Evolutionary conservation across 2,888 invertebrate genomes (phyloP), one percentile per base, ranked within the genome.

Genomic region (Patella caerulea): DNA sequence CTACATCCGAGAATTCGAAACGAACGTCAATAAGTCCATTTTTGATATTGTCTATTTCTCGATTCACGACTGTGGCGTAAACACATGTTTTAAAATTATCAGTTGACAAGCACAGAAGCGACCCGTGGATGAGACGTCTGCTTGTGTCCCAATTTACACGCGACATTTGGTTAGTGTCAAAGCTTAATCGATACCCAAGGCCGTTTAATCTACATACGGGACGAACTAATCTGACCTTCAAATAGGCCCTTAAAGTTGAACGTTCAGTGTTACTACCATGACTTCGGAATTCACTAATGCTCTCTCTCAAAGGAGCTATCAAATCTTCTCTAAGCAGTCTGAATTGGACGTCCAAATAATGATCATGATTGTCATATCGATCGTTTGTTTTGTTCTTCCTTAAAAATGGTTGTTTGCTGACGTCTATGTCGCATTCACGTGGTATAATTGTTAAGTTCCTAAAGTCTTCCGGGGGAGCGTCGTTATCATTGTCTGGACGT

Each of bases 321-420:
- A 95, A 96, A 91, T 97, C 96, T 92, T 96, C 96, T 53, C 95
- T 92, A 71, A 96, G 88, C 65, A 96, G 92, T 55, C 95, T 93
- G 87, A 95, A 96, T 84, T 96, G 96, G 9, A 84, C 92, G 84
- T 95, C 95, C 34, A 97, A 91, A 88, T 97, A 97, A 86, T 95
- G 94, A 73, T 94, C 93, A 1, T 94, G 92, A 86, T 92, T 93
- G 2, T 92, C 87, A 88, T 95, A 96, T 0, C 93, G 92, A 24
- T 95, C 95, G 73, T 93, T 90, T 1, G 93, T 90, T 75, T 94
- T 93, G 86, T 94, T 94, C 0, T 93, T 93, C n/a, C 93, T 91
- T 29, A 94, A 83, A 86, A 93, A 94, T 0, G 92, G 90, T 11
- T 85, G 76, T 4, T 82, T 77, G 34, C 81, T 82, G 3, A 74